Evolutionary conservation across 1,140 invertebrate genomes (phyloP).

Genomic region (Potamilus streckersoni): DNA sequence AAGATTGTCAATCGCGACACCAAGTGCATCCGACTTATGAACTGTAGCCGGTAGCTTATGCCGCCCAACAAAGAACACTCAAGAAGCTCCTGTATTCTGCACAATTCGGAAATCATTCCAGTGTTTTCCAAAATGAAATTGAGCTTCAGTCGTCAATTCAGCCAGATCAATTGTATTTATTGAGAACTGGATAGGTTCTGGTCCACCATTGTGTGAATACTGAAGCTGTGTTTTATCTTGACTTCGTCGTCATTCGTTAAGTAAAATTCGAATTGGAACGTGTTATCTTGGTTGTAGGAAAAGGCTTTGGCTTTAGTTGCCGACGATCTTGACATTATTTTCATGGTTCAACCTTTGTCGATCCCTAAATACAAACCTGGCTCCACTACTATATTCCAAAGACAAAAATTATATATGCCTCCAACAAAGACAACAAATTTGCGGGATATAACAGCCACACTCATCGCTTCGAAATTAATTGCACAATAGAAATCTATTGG

Average conservation of each 20-base stretch:
- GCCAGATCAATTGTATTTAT: slow-evolving; percentile 10
- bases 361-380: no score
- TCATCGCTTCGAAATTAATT: no score
- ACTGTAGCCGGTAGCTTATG: slow-evolving; percentile 9
- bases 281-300: slow-evolving; percentile 1
- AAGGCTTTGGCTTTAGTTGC: slow-evolving; percentile 15
- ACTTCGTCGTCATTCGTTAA: background rate
- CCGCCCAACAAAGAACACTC: slow-evolving; percentile 1
- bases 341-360: no score
- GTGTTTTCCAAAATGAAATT: background rate
- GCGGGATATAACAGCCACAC: no score
- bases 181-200: background rate
- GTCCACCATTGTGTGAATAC: slow-evolving; percentile 17
- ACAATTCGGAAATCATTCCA: slow-evolving; percentile 21
- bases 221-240: background rate
- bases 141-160: background rate
- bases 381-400: no score
- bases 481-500: no score
- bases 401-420: no score
- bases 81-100: background rate
- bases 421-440: no score
- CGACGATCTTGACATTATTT: slow-evolving; percentile 13
- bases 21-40: slow-evolving; percentile 12
- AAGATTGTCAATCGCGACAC: slow-evolving; percentile 23
- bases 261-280: slow-evolving; percentile 16